Evolutionary conservation across 2,113 vertebrate genomes (phyloP), one percentile per base, ranked within the genome.

Genomic region (Leucoraja erinaceus): DNA sequence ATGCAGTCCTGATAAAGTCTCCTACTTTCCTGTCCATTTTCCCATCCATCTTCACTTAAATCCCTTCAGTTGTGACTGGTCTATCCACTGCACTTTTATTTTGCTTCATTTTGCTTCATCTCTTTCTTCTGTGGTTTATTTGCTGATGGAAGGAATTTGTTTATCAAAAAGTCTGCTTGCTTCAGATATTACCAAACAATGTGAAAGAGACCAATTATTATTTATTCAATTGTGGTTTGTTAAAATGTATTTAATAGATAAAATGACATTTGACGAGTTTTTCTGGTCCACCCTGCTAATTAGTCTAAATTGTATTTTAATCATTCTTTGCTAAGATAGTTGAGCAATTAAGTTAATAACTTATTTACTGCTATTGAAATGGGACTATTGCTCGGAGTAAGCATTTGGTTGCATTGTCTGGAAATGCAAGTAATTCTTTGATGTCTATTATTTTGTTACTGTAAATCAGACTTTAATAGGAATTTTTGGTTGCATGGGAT

Each of bases 181-280:
- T 31, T 63, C 56, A 88, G 28, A 63, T n/a, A 63, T 88, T 88
- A n/a, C 28, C n/a, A n/a, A 31, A 16, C 56, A 63, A n/a, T n/a
- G 6, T n/a, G 31, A 88, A 88, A 88, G 28, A 59, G 61, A 31
- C 59, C 28, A 63, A 88, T 88, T 31, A 88, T 86, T 86, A 86
- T 63, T 86, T 86, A 86, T n/a, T 88, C 83, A 63, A 31, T 88
- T 88, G 33, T 63, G 28, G 59, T 88, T 63, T 88, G 6, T 63
- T 63, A 88, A 88, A 47, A 88, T 63, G 12, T 83, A 83, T 10
- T 83, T 83, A 56, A 83, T 88, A 59, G n/a, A n/a, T 25, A 63
- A 88, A 88, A 88, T 63, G 4, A 16, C n/a, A 88, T 88, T 63
- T 84, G 54, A 25, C 56, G 0, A 25, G 59, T 28, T 59, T 59